Evolutionary conservation across 2,113 vertebrate species (phyloP).

Genomic region (Neolamprologus hecqui): DNA sequence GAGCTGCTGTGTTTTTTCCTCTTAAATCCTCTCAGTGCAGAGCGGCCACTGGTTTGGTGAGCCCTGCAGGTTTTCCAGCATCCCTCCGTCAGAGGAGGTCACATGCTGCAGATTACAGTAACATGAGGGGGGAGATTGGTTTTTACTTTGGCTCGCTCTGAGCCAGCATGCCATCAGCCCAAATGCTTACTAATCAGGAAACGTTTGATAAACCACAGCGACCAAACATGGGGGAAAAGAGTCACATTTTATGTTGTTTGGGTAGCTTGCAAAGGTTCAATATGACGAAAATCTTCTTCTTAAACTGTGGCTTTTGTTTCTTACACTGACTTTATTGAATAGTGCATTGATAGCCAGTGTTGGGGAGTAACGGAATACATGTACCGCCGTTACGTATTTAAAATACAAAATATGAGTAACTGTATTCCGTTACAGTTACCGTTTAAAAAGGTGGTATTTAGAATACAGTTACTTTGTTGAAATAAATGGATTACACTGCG

Average conservation of each 20-base stretch:
- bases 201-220: not conserved
- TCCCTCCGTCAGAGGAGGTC: slow-evolving; percentile 33
- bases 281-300: not conserved
- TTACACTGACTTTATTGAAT: not conserved
- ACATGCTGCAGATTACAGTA: slow-evolving; percentile 66
- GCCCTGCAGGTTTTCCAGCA: slow-evolving; percentile 36
- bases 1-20: slow-evolving; percentile 36
- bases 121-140: slow-evolving; percentile 50
- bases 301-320: not conserved
- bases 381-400: too few relatives aligned
- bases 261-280: not conserved
- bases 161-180: slow-evolving; percentile 33
- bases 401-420: too few relatives aligned
- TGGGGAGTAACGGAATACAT: too few relatives aligned
- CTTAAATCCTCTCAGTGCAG: slow-evolving; percentile 55
- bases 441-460: too few relatives aligned
- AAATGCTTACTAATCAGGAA: slow-evolving; percentile 35
- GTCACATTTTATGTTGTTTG: not conserved
- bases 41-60: slow-evolving; percentile 29
- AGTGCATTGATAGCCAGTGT: not conserved
- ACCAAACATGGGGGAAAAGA: accelerated
- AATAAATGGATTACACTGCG: too few relatives aligned
- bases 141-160: slow-evolving; percentile 32
- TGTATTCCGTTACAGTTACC: too few relatives aligned
- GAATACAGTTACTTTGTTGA: too few relatives aligned